Evolutionary conservation across 92 coral and sea anemone genomes (phyloP).

Genomic region (Actinostola sp.): DNA sequence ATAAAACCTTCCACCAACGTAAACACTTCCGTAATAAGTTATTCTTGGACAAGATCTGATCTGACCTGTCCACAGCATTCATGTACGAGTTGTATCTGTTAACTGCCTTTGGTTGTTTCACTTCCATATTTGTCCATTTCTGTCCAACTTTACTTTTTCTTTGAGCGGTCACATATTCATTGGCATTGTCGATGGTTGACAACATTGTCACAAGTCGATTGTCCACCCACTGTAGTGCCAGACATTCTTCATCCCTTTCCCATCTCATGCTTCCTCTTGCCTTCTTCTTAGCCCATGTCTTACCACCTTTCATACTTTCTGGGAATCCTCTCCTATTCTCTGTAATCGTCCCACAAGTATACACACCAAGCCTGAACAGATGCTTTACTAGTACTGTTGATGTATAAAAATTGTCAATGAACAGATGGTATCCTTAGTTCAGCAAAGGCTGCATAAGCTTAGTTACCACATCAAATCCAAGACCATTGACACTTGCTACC

Average conservation of each 20-base stretch:
- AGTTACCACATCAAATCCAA: constrained; percentile 71
- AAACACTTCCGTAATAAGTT: constrained; percentile 40
- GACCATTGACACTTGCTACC: constrained; percentile 39
- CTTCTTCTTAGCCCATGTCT: constrained; percentile 40
- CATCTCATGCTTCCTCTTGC: constrained; percentile 57
- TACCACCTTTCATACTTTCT: constrained; percentile 15
- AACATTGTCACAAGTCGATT: constrained; percentile 50
- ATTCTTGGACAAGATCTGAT: constrained; percentile 53
- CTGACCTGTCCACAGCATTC: constrained; percentile 68
- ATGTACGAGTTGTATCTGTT: constrained; percentile 51
- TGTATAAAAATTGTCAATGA: constrained; percentile 61
- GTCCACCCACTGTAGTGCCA: constrained; percentile 60
- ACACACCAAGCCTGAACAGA: constrained; percentile 27
- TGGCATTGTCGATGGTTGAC: constrained; percentile 56
- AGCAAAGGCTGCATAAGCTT: constrained; percentile 33
- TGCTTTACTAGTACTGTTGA: constrained; percentile 47
- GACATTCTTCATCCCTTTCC: constrained; percentile 41
- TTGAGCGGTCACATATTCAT: constrained; percentile 30
- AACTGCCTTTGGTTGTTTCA: constrained; percentile 43
- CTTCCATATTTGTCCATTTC: constrained; percentile 22
- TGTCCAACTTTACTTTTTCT: constrained; percentile 40
- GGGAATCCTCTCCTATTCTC: constrained; percentile 63
- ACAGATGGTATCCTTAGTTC: constrained; percentile 66
- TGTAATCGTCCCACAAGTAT: constrained; percentile 50
- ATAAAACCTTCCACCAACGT: constrained; percentile 66